Evolutionary conservation across 2,797 vertebrate genomes (phyloP).

Genomic region (Diplodus puntazzo): DNA sequence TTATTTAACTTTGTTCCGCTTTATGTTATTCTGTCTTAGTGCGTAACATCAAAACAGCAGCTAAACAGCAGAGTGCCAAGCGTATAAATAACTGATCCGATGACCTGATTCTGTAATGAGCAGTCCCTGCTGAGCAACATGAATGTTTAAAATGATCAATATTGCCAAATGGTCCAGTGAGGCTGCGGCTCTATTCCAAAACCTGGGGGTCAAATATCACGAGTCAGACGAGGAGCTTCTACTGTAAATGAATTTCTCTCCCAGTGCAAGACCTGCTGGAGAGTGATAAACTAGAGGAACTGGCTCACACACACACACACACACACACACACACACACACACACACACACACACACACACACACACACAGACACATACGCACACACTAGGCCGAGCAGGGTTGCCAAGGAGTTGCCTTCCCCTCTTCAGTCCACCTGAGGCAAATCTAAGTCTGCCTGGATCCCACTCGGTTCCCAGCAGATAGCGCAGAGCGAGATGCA

Average conservation of each 20-base stretch:
- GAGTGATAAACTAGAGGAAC: constrained; percentile 68
- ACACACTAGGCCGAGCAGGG: constrained; percentile 22
- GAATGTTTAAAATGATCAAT: constrained; percentile 57
- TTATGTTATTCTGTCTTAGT: constrained; percentile 7
- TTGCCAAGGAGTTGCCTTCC: constrained; percentile 51
- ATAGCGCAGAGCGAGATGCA: constrained; percentile 50
- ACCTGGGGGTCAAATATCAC: constrained; percentile 59
- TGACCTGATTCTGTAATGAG: constrained; percentile 52
- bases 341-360: constrained; percentile 8
- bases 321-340: constrained; percentile 8
- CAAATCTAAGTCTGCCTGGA: constrained; percentile 61
- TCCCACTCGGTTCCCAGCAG: constrained; percentile 59
- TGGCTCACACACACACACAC: constrained; percentile 2
- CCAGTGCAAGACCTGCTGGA: constrained; percentile 63
- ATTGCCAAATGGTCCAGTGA: constrained; percentile 36
- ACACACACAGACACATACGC: constrained; percentile 2
- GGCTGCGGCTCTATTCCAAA: constrained; percentile 27
- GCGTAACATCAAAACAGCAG: constrained; percentile 40
- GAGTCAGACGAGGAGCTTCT: constrained; percentile 50
- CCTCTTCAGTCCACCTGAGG: constrained; percentile 60
- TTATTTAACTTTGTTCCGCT: constrained; percentile 48
- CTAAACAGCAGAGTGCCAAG: constrained; percentile 23
- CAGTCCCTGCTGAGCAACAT: constrained; percentile 19
- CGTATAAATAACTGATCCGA: constrained; percentile 20
- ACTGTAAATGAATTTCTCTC: constrained; percentile 67